These are phyloP conservation scores for Zosterops hypoxanthus DNA, from an alignment of 2,113 vertebrate species.

Conservation along the genomic window DNA sequence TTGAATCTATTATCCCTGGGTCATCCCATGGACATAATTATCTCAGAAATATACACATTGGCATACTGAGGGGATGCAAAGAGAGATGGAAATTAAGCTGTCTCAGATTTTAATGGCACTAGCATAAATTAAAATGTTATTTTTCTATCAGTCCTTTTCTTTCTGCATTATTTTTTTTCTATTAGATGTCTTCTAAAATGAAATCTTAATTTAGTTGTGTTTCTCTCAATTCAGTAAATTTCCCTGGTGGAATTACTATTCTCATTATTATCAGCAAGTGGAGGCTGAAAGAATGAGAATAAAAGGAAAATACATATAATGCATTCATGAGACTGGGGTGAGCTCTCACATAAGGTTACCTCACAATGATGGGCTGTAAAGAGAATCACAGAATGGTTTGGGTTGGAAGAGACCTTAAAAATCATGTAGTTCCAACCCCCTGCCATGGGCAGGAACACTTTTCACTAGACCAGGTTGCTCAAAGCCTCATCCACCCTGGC, in stretches of 20 bases:
- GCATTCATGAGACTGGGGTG: neutral
- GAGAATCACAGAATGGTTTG: neutral
- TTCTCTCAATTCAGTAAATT: neutral
- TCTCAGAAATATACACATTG: neutral
- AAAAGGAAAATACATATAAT: neutral
- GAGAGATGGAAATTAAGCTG: neutral
- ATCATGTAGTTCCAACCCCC: neutral
- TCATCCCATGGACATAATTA: neutral
- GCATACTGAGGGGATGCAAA: neutral
- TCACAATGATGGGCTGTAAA: neutral
- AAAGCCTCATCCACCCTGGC: neutral
- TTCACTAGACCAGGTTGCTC: neutral
- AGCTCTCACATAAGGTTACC: neutral
- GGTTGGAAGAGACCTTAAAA: neutral
- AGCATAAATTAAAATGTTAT: neutral
- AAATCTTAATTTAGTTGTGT: neutral
- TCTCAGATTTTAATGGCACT: neutral
- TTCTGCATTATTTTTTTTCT: neutral
- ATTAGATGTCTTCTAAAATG: neutral
- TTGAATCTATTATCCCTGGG: neutral
- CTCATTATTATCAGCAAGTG: neutral
- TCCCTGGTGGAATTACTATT: neutral
- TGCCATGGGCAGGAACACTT: neutral
- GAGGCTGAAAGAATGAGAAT: neutral
- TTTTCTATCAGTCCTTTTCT: neutral